These are phyloP conservation scores for Eurypyga helias DNA, from an alignment of 2,113 vertebrate genomes.

Conservation along the genomic window DNA sequence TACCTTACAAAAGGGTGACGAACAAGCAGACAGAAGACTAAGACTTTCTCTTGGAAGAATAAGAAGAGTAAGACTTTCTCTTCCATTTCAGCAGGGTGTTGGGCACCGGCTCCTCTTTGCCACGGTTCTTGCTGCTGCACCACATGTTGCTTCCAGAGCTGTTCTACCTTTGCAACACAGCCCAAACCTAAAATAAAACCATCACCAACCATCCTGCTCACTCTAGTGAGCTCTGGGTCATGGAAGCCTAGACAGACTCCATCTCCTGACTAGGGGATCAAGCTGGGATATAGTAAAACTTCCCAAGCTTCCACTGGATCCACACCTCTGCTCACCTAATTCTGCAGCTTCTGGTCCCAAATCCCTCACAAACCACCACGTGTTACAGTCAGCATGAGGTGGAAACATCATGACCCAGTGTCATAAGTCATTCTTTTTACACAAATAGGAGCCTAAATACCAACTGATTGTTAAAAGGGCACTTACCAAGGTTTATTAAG, in stretches of 20 bases:
- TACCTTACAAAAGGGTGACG: not conserved
- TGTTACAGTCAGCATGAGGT: slow-evolving; percentile 9
- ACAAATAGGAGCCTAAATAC: slow-evolving; percentile 79
- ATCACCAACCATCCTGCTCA: not conserved
- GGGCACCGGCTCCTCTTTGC: not conserved
- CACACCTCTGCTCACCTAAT: not conserved
- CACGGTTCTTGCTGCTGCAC: not conserved
- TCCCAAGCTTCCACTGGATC: not conserved
- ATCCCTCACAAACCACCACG: not conserved
- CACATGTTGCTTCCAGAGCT: not conserved
- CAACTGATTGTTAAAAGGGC: slow-evolving; percentile 82
- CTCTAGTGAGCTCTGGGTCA: not conserved
- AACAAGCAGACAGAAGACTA: not conserved
- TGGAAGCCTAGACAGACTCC: accelerated
- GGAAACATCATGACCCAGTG: not conserved
- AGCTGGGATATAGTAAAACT: not conserved
- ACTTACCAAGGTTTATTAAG: slow-evolving; percentile 83
- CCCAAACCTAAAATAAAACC: not conserved
- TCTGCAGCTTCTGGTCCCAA: not conserved
- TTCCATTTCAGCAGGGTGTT: not conserved
- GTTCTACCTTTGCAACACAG: not conserved
- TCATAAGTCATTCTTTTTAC: slow-evolving; percentile 69
- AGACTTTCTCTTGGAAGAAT: not conserved
- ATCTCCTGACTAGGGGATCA: not conserved
- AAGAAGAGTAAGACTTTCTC: not conserved